phyloP scores from a whole-genome alignment of 2,113 vertebrate species.

The Phalacrocorax carbo region DNA sequence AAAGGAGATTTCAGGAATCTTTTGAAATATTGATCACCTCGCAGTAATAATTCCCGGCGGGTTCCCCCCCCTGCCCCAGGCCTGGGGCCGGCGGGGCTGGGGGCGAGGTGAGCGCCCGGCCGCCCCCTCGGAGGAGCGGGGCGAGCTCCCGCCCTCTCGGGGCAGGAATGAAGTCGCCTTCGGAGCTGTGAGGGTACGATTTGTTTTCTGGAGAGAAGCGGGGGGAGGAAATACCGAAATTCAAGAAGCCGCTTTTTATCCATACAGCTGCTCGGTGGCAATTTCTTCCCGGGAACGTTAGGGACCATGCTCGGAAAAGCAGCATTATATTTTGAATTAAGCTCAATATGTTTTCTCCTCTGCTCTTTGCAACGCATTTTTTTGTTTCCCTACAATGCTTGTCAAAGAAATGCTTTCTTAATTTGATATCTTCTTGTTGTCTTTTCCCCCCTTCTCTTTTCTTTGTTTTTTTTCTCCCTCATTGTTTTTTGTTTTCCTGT shows the following conservation, averaged over 20 bases:
- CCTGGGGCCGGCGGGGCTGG: neutral
- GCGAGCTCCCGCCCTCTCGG: neutral
- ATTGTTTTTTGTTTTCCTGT: neutral
- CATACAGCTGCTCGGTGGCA: neutral
- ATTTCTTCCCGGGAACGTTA: neutral
- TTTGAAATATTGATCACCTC: conserved; percentile 49
- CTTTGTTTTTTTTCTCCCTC: neutral
- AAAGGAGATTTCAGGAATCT: conserved; percentile 51
- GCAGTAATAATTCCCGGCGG: neutral
- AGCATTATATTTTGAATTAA: conserved; percentile 31
- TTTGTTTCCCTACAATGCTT: neutral
- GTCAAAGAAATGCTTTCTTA: conserved; percentile 23
- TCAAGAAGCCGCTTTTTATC: neutral
- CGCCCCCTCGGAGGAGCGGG: neutral
- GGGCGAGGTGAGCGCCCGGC: neutral
- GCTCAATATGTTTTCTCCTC: conserved; percentile 14
- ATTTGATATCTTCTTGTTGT: neutral
- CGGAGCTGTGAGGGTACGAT: neutral
- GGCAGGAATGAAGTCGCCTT: neutral
- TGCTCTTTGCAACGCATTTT: neutral
- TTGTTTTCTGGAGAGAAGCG: neutral
- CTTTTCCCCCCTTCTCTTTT: neutral
- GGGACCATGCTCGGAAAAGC: neutral
- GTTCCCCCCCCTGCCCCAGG: neutral
- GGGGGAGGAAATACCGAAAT: neutral